Evolutionary conservation across 2,888 invertebrate species (phyloP), one percentile per base, ranked within the genome.

Genomic region (Miltochrista miniata): DNA sequence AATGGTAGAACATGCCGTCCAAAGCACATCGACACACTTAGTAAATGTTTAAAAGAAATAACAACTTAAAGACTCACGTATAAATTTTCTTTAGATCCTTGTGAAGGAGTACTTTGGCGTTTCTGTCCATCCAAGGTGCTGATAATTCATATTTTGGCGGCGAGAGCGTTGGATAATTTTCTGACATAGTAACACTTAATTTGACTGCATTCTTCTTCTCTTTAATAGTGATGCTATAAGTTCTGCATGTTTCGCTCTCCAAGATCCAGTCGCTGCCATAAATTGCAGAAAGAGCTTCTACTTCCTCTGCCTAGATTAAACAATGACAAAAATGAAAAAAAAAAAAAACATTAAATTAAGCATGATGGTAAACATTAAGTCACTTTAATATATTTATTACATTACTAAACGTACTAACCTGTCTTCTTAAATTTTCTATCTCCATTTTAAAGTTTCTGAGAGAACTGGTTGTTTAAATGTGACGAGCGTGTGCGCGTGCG

Each of bases 101-200:
- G 49, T 91, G 88, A 1, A 96, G 83, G 31, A 86, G 73, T 54
- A 87, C 83, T 72, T 95, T 95, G 36, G 92, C 91, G 35, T 90
- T 83, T 45, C 93, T 90, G 44, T 92, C 90, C 79, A 96, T 90
- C 92, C 94, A 93, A 0, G 96, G 96, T 0, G 96, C 96, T 45
- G 95, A 94, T 35, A 96, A 70, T 71, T 95, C 94, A 76, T 94
- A 96, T 56, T 87, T 90, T 0, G 96, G 96, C 1, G 96, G 95
- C 0, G 92, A 81, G 31, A 83, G 68, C 1, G 90, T 86, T 0
- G 96, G 96, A 76, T 96, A 96, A 31, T 93, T 92, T 7, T 86
- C 74, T 12, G 94, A 93, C 76, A 96, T 84, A 12, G 93, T 94
- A 29, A 96, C 88, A 73, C 93, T 93, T n/a, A 95, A 76, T 49